Percentiles rank a stretch among this genome's conserved stretches.
These are phyloP conservation scores for Leucoma salicis DNA, from an alignment of 2,888 invertebrate species.

Conservation along the genomic window DNA sequence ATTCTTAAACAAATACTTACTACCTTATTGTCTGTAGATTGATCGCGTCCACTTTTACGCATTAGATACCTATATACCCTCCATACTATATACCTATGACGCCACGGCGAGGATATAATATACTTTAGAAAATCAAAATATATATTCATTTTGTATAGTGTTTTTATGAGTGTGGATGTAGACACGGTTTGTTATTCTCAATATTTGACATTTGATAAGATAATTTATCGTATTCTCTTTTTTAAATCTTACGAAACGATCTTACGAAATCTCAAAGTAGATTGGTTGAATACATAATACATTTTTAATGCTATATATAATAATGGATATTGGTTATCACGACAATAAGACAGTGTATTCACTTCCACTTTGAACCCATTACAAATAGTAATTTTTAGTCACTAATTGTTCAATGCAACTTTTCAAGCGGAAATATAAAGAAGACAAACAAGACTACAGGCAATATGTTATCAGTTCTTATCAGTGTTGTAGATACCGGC, in stretches of 20 bases:
- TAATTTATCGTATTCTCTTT: slow-evolving; percentile 1
- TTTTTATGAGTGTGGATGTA: too few species aligned
- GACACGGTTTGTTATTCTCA: slow-evolving; percentile 7
- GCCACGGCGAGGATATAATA: too few species aligned
- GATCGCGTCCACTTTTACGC: too few species aligned
- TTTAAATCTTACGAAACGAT: background rate
- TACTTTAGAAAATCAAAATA: too few species aligned
- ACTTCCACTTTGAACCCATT: background rate
- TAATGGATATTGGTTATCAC: background rate
- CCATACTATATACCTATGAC: too few species aligned
- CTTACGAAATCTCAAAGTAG: too few species aligned
- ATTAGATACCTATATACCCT: too few species aligned
- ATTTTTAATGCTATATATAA: background rate
- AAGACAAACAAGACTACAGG: slow-evolving; percentile 31
- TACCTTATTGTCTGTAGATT: too few species aligned
- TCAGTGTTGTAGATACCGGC: slow-evolving; percentile 54
- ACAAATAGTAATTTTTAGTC: background rate
- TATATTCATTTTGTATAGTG: too few species aligned
- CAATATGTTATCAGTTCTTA: slow-evolving; percentile 57
- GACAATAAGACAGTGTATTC: background rate
- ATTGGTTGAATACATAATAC: too few species aligned
- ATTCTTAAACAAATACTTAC: too few species aligned
- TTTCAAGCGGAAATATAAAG: slow-evolving; percentile 18
- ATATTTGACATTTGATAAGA: slow-evolving; percentile 9
- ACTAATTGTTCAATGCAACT: slow-evolving; percentile 17